These are phyloP conservation scores for Poecilia velifera DNA, from an alignment of 2,797 vertebrate genomes.

Conservation along the genomic window DNA sequence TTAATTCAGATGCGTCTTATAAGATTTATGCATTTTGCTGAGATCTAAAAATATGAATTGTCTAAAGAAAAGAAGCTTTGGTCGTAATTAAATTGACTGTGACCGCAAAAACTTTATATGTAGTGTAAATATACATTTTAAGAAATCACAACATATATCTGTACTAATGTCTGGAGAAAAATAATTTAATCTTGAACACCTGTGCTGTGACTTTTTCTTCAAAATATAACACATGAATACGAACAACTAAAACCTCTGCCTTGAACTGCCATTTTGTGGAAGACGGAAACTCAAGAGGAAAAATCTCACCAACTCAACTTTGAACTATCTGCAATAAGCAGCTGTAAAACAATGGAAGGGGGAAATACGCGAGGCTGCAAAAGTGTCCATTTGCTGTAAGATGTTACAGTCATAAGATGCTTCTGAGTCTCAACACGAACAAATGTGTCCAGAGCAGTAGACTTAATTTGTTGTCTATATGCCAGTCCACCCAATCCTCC, in stretches of 20 bases:
- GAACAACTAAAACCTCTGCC: not conserved
- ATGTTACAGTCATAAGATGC: not conserved
- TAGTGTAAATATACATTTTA: not conserved
- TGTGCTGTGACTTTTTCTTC: not conserved
- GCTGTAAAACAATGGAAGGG: not conserved
- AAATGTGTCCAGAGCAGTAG: constrained; percentile 8
- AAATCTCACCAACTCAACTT: not conserved
- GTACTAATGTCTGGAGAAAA: not conserved
- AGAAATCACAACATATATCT: not conserved
- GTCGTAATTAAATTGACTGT: not conserved
- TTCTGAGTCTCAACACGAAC: not conserved
- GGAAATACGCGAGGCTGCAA: not conserved
- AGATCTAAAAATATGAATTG: not conserved
- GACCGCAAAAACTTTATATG: not conserved
- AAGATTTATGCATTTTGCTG: not conserved
- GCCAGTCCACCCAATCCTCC: not conserved
- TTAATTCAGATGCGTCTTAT: not conserved
- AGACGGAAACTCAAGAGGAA: not conserved
- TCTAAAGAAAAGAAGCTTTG: not conserved
- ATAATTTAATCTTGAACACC: not conserved
- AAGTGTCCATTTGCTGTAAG: not conserved
- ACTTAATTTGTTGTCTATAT: not conserved
- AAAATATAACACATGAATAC: not conserved
- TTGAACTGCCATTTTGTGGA: not conserved
- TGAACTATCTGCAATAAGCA: not conserved